phyloP scores from a whole-genome alignment of 2,888 invertebrate species.

The Acronicta alni region DNA sequence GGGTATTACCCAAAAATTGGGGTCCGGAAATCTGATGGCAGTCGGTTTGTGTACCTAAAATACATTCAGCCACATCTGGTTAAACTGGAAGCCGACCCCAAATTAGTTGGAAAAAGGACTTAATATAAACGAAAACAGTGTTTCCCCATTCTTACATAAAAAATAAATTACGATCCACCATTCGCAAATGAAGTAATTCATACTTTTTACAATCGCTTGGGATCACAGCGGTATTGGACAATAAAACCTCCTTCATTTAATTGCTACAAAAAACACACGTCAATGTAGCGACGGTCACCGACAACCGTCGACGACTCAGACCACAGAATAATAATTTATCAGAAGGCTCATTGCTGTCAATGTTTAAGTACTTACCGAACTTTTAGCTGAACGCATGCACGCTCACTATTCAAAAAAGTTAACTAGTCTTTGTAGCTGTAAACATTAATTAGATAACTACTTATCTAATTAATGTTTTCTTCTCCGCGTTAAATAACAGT shows the following conservation, averaged over 20 bases:
- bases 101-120: too few relatives aligned
- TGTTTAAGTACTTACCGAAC: too few relatives aligned
- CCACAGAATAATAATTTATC: conserved; percentile 23
- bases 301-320: conserved; percentile 22
- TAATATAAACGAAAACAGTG: neutral
- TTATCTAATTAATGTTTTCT: too few relatives aligned
- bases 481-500: too few relatives aligned
- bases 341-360: conserved; percentile 12
- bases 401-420: too few relatives aligned
- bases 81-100: too few relatives aligned
- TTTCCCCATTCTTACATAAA: neutral
- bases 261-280: conserved; percentile 50
- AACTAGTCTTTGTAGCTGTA: too few relatives aligned
- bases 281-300: conserved; percentile 33
- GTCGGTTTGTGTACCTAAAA: too few relatives aligned
- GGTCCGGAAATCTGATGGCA: too few relatives aligned
- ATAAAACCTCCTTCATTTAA: conserved; percentile 52
- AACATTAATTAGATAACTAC: too few relatives aligned
- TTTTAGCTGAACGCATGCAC: neutral
- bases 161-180: conserved; percentile 8
- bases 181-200: conserved; percentile 19
- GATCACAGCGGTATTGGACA: conserved; percentile 28
- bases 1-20: too few relatives aligned
- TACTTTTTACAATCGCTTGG: conserved; percentile 37
- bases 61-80: too few relatives aligned